Percentiles rank a stretch among this genome's conserved stretches.
Conservation (phyloP, 2,888 invertebrate genomes). For the Plagiodera versicolora region DNA sequence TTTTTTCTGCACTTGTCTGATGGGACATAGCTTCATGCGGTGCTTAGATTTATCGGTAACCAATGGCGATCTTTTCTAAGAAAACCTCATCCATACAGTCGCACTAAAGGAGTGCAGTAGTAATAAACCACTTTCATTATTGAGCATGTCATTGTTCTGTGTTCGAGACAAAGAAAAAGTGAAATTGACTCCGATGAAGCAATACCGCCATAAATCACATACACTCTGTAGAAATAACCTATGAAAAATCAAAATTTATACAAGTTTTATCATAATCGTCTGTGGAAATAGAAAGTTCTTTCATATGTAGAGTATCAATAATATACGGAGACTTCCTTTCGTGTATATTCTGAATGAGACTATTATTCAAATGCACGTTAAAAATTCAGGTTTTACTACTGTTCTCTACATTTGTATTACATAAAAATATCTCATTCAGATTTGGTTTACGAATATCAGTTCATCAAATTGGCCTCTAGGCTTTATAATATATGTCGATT, state of each 20-base stretch:
- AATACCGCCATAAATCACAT: slow-evolving; percentile 20
- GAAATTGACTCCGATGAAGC: slow-evolving; percentile 18
- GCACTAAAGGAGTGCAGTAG: slow-evolving; percentile 1
- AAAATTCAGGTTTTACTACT: no score
- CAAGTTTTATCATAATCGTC: slow-evolving; percentile 14
- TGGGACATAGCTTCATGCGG: neutral
- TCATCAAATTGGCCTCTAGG: no score
- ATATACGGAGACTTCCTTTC: no score
- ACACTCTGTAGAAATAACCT: slow-evolving; percentile 16
- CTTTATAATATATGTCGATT: neutral
- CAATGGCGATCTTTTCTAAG: neutral
- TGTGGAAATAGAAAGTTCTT: neutral
- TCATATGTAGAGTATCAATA: neutral
- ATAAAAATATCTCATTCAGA: no score
- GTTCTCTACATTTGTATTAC: no score
- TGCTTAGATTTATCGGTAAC: slow-evolving; percentile 3
- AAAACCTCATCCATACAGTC: slow-evolving; percentile 2
- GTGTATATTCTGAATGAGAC: neutral
- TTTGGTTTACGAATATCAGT: no score
- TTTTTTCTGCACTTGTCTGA: neutral
- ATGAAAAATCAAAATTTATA: slow-evolving; percentile 17
- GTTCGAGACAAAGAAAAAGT: slow-evolving; percentile 21
- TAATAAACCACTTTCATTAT: slow-evolving; percentile 18
- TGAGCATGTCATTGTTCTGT: slow-evolving; percentile 14
- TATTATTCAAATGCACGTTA: no score